Percentiles rank a stretch among this genome's conserved stretches.
Conservation (phyloP, 2,797 vertebrate species). For the Microchirus variegatus region DNA sequence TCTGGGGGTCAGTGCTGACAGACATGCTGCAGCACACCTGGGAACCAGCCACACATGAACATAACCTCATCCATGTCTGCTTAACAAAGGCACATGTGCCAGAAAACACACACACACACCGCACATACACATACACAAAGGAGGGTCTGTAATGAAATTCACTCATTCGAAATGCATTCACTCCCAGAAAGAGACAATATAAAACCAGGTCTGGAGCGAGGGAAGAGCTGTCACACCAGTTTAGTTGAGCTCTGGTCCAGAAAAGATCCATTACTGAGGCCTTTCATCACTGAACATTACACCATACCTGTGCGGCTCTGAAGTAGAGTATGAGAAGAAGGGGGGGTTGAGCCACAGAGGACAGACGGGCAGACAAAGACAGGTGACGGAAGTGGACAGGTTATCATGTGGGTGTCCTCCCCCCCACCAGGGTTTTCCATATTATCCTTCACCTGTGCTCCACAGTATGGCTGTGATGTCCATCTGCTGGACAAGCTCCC, state of each 20-base stretch:
- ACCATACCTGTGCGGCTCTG: conserved; percentile 64
- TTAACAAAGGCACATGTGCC: conserved; percentile 11
- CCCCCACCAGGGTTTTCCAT: conserved; percentile 38
- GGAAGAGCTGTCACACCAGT: conserved; percentile 69
- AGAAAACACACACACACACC: neutral
- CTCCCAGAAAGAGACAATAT: conserved; percentile 53
- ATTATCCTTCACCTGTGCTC: conserved; percentile 58
- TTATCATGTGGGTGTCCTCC: conserved; percentile 57
- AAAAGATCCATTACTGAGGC: conserved; percentile 71
- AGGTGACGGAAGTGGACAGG: conserved; percentile 66
- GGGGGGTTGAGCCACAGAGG: neutral
- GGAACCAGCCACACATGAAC: conserved; percentile 36
- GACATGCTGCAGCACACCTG: conserved; percentile 35
- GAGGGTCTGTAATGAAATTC: conserved; percentile 54
- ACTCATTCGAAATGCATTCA: conserved; percentile 58
- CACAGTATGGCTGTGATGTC: conserved; percentile 27
- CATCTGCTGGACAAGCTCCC: conserved; percentile 65
- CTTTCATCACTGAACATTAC: conserved; percentile 70
- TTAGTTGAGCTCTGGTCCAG: conserved; percentile 60
- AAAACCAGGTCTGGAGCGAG: conserved; percentile 46
- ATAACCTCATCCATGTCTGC: conserved; percentile 27
- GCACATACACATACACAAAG: conserved; percentile 15
- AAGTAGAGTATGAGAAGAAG: conserved; percentile 8
- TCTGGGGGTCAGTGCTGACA: conserved; percentile 33
- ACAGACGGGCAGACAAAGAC: conserved; percentile 54